Evolutionary conservation across 2,888 invertebrate genomes (phyloP), one percentile per base, ranked within the genome.

Genomic region (Clepsis dumicolana): DNA sequence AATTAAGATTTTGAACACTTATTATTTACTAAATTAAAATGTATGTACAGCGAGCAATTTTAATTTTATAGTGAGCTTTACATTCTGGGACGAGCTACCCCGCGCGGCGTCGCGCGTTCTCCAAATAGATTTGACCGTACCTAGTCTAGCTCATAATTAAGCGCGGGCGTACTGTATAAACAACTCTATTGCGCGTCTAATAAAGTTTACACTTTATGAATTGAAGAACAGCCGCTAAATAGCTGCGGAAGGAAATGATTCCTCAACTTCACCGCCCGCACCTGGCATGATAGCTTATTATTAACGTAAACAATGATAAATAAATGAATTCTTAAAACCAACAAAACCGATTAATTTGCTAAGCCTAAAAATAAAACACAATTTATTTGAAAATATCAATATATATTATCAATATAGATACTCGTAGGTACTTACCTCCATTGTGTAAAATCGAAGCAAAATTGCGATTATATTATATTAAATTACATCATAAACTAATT

Each of bases 401-500:
- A 71, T 91, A 85, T 90, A 90, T 90, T 90, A 91, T 85, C 88
- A 88, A 86, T 84, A 88, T 81, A 88, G 85, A 85, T 88, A 87
- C 79, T 84, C 84, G 82, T 61, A 72, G 64, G 59, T 83, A 89
- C 87, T 87, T 83, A 85, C 81, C 87, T 86, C 83, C 85, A 76
- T 78, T 80, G 62, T 77, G 84, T 83, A 86, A 86, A 85, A 84
- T 74, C 74, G 82, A 84, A 86, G 86, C 77, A 87, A 86, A 88
- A 87, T 87, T 88, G 83, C 83, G 82, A 88, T 87, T 86, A 83
- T 83, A 88, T 89, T 89, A 89, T 84, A 89, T 91, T 90, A 90
- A 89, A 90, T 90, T 91, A 90, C 83, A 85, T 90, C 90, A 90
- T 85, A 90, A 91, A 90, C 89, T 91, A 93, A 84, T 85, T 90